These are phyloP conservation scores for Stigmatopora nigra DNA, from an alignment of 2,113 vertebrate genomes.

Conservation along the genomic window DNA sequence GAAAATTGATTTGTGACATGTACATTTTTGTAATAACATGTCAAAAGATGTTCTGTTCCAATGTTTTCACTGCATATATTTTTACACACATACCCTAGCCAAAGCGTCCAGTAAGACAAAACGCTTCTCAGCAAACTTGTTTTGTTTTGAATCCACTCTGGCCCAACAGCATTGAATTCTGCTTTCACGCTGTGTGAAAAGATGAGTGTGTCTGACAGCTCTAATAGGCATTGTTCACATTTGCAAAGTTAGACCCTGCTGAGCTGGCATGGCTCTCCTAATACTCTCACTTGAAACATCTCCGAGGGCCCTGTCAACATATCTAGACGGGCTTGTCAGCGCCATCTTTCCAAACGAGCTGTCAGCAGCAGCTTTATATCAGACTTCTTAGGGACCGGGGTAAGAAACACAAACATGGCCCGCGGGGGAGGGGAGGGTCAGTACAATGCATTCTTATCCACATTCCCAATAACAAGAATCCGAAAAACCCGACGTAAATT, in stretches of 20 bases:
- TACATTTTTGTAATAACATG: not conserved
- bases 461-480: conserved; percentile 30
- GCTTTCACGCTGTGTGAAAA: conserved; percentile 21
- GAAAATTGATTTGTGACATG: not conserved
- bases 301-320: conserved; percentile 58
- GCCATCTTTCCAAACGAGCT: conserved; percentile 54
- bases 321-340: conserved; percentile 57
- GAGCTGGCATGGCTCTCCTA: conserved; percentile 19
- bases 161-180: conserved; percentile 11
- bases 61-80: not conserved
- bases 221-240: conserved; percentile 30
- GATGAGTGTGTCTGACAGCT: conserved; percentile 31
- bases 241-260: conserved; percentile 22
- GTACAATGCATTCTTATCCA: conserved; percentile 12
- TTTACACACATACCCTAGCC: too few relatives aligned
- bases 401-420: conserved; percentile 57
- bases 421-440: conserved; percentile 23
- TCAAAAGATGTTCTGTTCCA: not conserved
- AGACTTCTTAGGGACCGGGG: conserved; percentile 44
- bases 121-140: conserved; percentile 9
- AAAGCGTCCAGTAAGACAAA: conserved; percentile 13
- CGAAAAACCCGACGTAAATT: conserved; percentile 12
- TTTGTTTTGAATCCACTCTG: conserved; percentile 23
- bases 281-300: conserved; percentile 31
- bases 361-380: conserved; percentile 57